These are phyloP conservation scores for Oscheius sp. DNA, from an alignment of 2,888 invertebrate genomes.

Conservation along the genomic window DNA sequence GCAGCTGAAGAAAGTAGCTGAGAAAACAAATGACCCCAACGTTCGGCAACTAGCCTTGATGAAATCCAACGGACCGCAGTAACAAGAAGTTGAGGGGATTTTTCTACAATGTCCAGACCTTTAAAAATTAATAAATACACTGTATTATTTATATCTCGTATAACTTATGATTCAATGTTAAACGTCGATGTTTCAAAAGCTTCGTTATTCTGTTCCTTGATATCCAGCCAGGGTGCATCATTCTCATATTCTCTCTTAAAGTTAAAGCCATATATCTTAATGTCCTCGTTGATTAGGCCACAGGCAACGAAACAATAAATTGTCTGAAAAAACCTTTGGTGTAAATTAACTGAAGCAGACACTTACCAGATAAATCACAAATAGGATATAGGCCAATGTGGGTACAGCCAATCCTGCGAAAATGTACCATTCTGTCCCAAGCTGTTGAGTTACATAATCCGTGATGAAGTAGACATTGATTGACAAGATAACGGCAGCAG, in stretches of 20 bases:
- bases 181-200: conserved; percentile 17
- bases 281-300: conserved; percentile 48
- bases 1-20: too few species aligned
- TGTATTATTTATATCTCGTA: background rate
- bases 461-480: conserved; percentile 86
- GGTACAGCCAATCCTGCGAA: conserved; percentile 77
- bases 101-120: background rate
- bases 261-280: conserved; percentile 31
- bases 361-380: conserved; percentile 82
- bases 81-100: too few species aligned
- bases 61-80: too few species aligned
- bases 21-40: too few species aligned
- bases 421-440: conserved; percentile 74
- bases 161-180: background rate
- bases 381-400: conserved; percentile 81
- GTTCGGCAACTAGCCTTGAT: too few species aligned
- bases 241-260: conserved; percentile 26
- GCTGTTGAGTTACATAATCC: conserved; percentile 76
- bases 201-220: conserved; percentile 14
- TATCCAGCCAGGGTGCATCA: conserved; percentile 36
- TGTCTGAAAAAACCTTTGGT: conserved; percentile 40
- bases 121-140: background rate
- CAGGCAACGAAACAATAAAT: conserved; percentile 55
- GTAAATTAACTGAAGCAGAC: background rate
- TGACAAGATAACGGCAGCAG: conserved; percentile 82